phyloP scores from a whole-genome alignment of 2,113 vertebrate species.

The Tor tambroides region DNA sequence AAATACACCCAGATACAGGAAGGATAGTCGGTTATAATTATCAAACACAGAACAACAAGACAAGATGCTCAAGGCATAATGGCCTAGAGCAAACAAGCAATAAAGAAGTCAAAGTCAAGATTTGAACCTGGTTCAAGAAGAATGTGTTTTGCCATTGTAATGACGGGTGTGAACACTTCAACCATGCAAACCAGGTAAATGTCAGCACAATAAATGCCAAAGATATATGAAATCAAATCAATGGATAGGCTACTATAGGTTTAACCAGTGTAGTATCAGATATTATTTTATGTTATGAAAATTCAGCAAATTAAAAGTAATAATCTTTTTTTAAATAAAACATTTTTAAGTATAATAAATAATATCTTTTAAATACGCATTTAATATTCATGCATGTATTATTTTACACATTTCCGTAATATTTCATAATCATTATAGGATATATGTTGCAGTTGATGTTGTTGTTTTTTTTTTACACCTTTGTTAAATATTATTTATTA shows the following conservation, averaged over 20 bases:
- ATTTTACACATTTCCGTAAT: background rate
- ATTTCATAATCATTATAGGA: background rate
- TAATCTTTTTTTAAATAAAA: too few relatives aligned
- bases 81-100: background rate
- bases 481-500: background rate
- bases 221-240: too few relatives aligned
- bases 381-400: background rate
- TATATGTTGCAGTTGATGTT: background rate
- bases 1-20: background rate
- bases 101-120: background rate
- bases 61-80: background rate
- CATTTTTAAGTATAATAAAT: too few relatives aligned
- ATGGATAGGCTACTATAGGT: too few relatives aligned
- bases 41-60: background rate
- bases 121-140: background rate
- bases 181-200: background rate
- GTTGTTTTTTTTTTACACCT: too few relatives aligned
- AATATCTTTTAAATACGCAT: too few relatives aligned
- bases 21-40: background rate
- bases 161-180: background rate
- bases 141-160: background rate
- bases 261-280: too few relatives aligned
- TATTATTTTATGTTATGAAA: too few relatives aligned
- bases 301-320: too few relatives aligned
- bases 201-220: too few relatives aligned